Evolutionary conservation across 2,888 invertebrate species (phyloP), one percentile per base, ranked within the genome.

Genomic region (Podabrus alpinus): DNA sequence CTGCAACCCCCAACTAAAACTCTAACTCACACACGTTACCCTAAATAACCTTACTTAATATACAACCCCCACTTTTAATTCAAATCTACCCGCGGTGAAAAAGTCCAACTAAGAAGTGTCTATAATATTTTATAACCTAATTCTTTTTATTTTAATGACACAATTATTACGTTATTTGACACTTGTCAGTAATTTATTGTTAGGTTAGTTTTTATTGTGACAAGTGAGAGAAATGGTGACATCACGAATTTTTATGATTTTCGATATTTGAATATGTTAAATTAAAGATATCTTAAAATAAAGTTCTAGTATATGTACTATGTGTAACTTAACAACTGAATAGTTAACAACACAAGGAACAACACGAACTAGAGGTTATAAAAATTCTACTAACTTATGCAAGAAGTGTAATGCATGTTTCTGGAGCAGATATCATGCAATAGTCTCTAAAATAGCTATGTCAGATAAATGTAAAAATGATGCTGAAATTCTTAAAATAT

Each of bases 21-120:
- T 84, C 84, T 83, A 83, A 81, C 82, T 80, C 64, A 81, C 81
- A 74, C 77, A 82, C 80, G 81, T 82, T 81, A 82, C 86, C 86
- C 86, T 84, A 85, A 86, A 85, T 86, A 85, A 85, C 84, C 84
- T 82, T 79, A 79, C 77, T 85, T 86, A 85, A 86, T 86, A 85
- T 85, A 80, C 77, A 78, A 81, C 81, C 81, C 82, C 81, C 83
- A 82, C 69, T 81, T 76, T 71, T 76, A 24, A 45, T 45, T 45
- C 45, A 45, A 45, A 45, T 45, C n/a, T 45, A n/a, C n/a, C 45
- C 45, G 7, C n/a, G 7, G n/a, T n/a, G 45, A 45, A n/a, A 45
- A 45, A n/a, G 45, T 45, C 45, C n/a, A 45, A 45, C 45, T 24
- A 24, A 24, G 9, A 9, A 24, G 24, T 24, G 1, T 24, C 2